Evolutionary conservation across 2,113 vertebrate genomes (phyloP), one percentile per base, ranked within the genome.

Genomic region (Ailurus styani): DNA sequence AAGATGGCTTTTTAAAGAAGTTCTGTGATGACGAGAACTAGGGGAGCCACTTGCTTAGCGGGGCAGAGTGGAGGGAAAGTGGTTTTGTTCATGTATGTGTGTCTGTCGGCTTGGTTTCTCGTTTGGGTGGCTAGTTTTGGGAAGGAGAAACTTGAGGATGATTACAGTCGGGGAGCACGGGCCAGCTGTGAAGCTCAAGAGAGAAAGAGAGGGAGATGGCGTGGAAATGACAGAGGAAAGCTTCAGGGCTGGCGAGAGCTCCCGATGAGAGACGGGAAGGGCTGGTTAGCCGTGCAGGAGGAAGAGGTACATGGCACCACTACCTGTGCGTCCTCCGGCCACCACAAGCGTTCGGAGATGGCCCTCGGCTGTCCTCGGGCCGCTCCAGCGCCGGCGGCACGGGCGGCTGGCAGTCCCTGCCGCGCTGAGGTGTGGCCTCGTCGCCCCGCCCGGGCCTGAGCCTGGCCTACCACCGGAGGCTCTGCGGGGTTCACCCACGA

Each of bases 311-410:
- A 8, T 50, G 34, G 21, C 11, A 18, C 8, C 0, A 98, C 95
- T 99, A 98, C 97, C 98, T 99, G 95, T 96, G 97, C 89, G 86
- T 20, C 99, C 95, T 99, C 99, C 78, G 99, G 99, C 91, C 99
- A 99, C 98, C 96, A 99, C 97, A 99, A 99, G 98, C 99, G 96
- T 99, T 99, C 97, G 99, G 99, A 87, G 99, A 99, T 0, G 98
- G 99, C 98, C 98, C 99, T 64, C 99, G 99, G 55, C 99, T 99
- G 95, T 98, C 99, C 68, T 98, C 99, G 25, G 98, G 99, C 97
- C 75, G 98, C 90, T 96, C 97, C 9, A 98, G 97, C 68, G 95
- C 90, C 9, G 47, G 84, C 25, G 96, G 99, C 60, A 96, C 98
- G 6, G 98, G 98, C 90, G 98, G 98, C 8, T 98, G 99, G 72